Conservation (phyloP, 2,888 invertebrate genomes). For the Ametastegia equiseti region DNA sequence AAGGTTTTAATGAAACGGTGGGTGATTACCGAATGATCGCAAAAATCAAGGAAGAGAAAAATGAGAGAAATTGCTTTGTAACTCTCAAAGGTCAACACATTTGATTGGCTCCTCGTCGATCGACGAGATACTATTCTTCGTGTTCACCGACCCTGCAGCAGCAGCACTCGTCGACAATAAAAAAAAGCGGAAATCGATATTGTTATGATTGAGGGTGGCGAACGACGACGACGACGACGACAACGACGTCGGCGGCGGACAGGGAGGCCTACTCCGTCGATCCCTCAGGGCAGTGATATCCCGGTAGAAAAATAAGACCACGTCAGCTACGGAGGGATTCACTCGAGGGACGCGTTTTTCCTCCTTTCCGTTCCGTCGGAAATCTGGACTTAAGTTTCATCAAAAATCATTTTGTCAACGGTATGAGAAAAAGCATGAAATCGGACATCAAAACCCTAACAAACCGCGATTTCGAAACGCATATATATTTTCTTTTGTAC, state of each 20-base stretch:
- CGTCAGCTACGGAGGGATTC: conserved; percentile 12
- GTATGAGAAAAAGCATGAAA: too few relatives aligned
- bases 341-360: neutral
- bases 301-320: conserved; percentile 41
- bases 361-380: neutral
- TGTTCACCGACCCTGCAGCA: conserved; percentile 33
- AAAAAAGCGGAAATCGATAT: conserved; percentile 43
- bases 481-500: too few relatives aligned
- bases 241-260: too few relatives aligned
- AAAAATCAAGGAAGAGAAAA: too few relatives aligned
- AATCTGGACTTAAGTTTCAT: neutral
- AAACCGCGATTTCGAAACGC: too few relatives aligned
- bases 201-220: conserved; percentile 43
- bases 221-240: too few relatives aligned
- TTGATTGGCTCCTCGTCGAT: conserved; percentile 22
- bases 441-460: too few relatives aligned
- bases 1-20: too few relatives aligned
- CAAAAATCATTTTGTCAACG: neutral
- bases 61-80: neutral
- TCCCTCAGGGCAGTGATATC: conserved; percentile 24
- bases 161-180: conserved; percentile 21
- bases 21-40: too few relatives aligned
- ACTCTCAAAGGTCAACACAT: conserved; percentile 26
- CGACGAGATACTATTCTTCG: conserved; percentile 15
- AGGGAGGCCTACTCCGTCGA: conserved; percentile 7